Base-by-base conservation (phyloP, 2,797 vertebrate genomes). In the Sus cebifrons region DNA sequence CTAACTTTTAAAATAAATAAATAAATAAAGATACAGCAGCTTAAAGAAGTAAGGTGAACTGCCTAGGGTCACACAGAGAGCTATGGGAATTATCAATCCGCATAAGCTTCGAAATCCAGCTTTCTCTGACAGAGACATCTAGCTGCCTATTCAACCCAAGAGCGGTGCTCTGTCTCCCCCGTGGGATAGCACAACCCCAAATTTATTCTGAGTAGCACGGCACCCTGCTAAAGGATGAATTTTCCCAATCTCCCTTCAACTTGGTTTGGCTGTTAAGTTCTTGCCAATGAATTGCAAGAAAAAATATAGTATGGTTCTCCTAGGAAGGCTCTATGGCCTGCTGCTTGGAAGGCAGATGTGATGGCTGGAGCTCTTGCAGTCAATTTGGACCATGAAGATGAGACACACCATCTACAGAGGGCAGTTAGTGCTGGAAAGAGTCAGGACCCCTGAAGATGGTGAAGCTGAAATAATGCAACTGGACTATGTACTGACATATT, bases 301-400 rank as follows among this genome's bases (percentile, higher is more conserved):
- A 70, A 96, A 67, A 11, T 6, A 86, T 2, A 91, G 32, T 64
- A 21, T 13, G 25, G 14, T 23, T 86, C 74, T 79, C n/a, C 65
- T 36, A 92, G 21, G 36, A 82, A 71, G 15, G n/a, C 36, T 77
- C 83, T 86, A 78, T 58, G 21, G 52, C 16, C 64, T 86, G 60
- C 23, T 82, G 16, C 54, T 44, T 77, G 17, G 64, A 91, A 84
- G 60, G 92, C 58, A 75, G 44, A 86, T 75, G 85, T 92, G 36
- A 87, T 40, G 62, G 21, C 75, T 90, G 54, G 81, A 84, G 65
- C 70, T 54, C 49, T 20, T 67, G 67, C 71, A 71, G 58, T 73
- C 36, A 65, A 0, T 62, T 15, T 81, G 73, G 54, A 89, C 15
- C 32, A 74, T 0, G 40, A 90, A 27, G 58, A 65, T 27, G 32